Evolutionary conservation across 2,113 vertebrate genomes (phyloP).

Genomic region (Machaerirhynchus nigripectus): DNA sequence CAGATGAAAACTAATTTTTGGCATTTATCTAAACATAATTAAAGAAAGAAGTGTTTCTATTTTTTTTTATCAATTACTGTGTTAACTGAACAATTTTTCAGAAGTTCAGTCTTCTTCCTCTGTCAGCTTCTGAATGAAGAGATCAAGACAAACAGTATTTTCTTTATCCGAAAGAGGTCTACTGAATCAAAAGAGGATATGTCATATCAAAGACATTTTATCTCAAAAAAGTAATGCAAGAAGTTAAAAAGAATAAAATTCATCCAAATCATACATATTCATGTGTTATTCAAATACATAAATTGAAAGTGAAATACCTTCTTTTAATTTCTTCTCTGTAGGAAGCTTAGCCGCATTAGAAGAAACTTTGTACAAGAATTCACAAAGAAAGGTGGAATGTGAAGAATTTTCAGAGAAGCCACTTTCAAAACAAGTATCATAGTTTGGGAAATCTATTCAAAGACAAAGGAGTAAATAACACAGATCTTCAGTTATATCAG

Average conservation of each 20-base stretch:
- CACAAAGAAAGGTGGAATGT: slow-evolving; percentile 84
- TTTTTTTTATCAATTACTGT: not conserved
- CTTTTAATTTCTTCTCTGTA: slow-evolving; percentile 83
- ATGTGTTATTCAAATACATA: not conserved
- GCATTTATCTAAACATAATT: not conserved
- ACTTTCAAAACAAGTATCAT: slow-evolving; percentile 76
- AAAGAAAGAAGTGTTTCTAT: not conserved
- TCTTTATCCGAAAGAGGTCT: not conserved
- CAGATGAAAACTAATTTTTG: not conserved
- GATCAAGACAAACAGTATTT: not conserved
- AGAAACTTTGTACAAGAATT: slow-evolving; percentile 87
- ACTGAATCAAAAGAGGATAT: not conserved
- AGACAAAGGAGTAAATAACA: not conserved
- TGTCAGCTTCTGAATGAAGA: not conserved
- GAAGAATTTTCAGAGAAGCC: slow-evolving; percentile 68
- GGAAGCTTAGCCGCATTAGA: slow-evolving; percentile 72
- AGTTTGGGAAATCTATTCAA: slow-evolving; percentile 83
- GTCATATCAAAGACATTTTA: not conserved
- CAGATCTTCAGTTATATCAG: not conserved
- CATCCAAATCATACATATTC: not conserved
- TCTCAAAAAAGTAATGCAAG: not conserved
- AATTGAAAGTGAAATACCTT: slow-evolving; percentile 75
- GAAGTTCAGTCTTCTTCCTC: not conserved
- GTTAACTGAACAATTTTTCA: not conserved
- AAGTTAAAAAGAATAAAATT: not conserved